These are phyloP conservation scores for Glandiceps talaboti DNA, from an alignment of 53 echinoderm and acorn worm genomes.

Conservation along the genomic window DNA sequence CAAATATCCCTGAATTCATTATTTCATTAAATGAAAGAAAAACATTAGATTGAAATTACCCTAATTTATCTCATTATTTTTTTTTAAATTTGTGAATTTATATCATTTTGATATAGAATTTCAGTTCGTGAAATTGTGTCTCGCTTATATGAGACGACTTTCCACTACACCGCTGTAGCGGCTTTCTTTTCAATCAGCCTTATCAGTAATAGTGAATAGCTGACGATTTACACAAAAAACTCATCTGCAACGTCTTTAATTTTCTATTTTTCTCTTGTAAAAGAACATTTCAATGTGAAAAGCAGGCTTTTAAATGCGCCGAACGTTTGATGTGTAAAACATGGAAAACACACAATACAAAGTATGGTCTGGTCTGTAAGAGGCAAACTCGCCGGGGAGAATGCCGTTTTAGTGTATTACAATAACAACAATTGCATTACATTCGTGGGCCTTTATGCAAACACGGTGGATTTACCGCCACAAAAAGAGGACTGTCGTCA, in stretches of 20 bases:
- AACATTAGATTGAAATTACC: no score
- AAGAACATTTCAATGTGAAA: background rate
- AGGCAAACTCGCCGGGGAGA: background rate
- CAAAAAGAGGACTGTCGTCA: background rate
- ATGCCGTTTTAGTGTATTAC: background rate
- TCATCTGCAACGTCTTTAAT: background rate
- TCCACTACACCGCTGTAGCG: no score
- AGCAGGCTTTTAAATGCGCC: background rate
- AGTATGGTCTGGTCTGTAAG: background rate
- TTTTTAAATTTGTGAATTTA: no score
- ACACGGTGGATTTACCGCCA: background rate
- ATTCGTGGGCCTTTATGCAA: background rate
- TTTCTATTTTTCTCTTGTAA: background rate
- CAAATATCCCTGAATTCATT: no score
- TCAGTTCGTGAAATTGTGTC: no score
- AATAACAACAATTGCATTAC: background rate
- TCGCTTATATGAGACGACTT: no score
- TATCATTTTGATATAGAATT: no score
- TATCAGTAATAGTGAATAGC: background rate
- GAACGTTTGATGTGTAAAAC: background rate
- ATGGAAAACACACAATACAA: background rate
- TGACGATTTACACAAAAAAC: background rate
- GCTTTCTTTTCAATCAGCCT: background rate
- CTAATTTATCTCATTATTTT: no score
- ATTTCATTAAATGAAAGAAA: no score